A percentile compares a stretch with the other conserved stretches of the same genome.
These are phyloP conservation scores for Campylomormyrus tamandua DNA, from an alignment of 2,113 vertebrate species.

Conservation along the genomic window DNA sequence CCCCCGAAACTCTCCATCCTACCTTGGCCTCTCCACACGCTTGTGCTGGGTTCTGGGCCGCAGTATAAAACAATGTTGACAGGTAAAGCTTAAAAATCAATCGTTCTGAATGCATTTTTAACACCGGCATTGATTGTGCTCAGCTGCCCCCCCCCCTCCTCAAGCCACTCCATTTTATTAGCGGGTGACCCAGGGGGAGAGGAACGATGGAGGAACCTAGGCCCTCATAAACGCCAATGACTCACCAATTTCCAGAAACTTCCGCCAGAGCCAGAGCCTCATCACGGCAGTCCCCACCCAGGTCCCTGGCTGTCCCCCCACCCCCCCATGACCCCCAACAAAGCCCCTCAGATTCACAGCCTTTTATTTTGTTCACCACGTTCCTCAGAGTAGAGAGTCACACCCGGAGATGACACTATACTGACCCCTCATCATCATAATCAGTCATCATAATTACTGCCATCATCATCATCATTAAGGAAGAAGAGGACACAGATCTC, in stretches of 20 bases:
- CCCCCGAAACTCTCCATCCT: not conserved
- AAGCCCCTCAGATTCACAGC: not conserved
- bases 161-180: not conserved
- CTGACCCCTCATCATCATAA: not conserved
- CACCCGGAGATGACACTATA: not conserved
- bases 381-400: not conserved
- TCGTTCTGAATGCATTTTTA: not conserved
- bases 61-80: not conserved
- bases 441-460: not conserved
- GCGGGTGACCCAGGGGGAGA: not conserved
- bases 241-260: not conserved
- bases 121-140: not conserved
- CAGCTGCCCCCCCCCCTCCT: not conserved
- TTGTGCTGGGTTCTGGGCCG: not conserved
- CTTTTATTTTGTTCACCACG: not conserved
- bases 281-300: not conserved
- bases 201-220: not conserved
- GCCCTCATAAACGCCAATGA: not conserved
- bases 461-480: not conserved
- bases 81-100: not conserved
- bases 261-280: not conserved
- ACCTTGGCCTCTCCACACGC: not conserved
- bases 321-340: not conserved
- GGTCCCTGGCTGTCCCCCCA: too few relatives aligned
- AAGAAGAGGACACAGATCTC: not conserved